A percentile compares a stretch with the other conserved stretches of the same genome.
Conservation (phyloP, 2,888 invertebrate species). For the Spisula solida region DNA sequence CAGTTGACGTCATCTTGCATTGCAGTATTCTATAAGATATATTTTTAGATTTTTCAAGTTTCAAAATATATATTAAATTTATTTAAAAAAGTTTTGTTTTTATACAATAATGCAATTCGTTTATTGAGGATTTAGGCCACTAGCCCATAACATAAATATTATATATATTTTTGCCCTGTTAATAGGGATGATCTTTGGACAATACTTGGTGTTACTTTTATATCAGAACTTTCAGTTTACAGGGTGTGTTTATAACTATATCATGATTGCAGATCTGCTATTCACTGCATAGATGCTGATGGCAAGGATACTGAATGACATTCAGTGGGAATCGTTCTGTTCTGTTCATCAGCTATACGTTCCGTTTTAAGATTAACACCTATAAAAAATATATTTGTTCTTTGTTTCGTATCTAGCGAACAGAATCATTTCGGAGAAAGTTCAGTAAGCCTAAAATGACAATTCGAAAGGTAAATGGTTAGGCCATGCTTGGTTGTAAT, state of each 20-base stretch:
- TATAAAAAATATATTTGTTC: background rate
- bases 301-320: background rate
- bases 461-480: conserved; percentile 59
- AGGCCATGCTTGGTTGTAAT: conserved; percentile 41
- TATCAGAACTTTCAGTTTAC: background rate
- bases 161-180: too few species aligned
- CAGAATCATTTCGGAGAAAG: conserved; percentile 58
- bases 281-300: background rate
- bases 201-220: background rate
- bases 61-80: background rate
- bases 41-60: background rate
- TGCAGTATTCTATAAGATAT: background rate
- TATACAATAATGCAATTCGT: too few species aligned
- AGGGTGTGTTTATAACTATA: background rate
- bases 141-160: too few species aligned
- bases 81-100: background rate
- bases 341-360: background rate
- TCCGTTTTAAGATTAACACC: background rate
- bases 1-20: too few species aligned
- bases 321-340: background rate
- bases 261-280: background rate
- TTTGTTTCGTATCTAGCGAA: conserved; percentile 54
- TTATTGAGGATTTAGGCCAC: too few species aligned
- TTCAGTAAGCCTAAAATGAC: conserved; percentile 64
- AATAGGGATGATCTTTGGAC: background rate